Conservation (phyloP, 2,888 invertebrate species). For the Caenorhabditis doughertyi region DNA sequence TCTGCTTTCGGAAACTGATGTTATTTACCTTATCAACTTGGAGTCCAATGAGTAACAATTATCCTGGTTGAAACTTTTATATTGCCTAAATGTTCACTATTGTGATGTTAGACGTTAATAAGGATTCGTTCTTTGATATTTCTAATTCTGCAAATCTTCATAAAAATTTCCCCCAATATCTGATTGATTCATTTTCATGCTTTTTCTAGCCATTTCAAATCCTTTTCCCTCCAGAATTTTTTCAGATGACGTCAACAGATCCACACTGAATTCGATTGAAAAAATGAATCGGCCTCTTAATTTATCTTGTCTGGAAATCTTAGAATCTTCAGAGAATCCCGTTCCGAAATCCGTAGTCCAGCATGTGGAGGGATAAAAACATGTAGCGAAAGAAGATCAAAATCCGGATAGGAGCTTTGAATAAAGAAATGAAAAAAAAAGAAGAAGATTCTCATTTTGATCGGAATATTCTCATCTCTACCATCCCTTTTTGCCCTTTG, state of each 20-base stretch:
- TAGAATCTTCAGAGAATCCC: conserved; percentile 8
- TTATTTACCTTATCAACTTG: too few species aligned
- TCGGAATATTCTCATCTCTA: not conserved
- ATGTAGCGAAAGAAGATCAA: not conserved
- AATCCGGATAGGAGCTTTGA: not conserved
- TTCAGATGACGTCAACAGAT: conserved; percentile 20
- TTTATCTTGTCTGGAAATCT: conserved; percentile 33
- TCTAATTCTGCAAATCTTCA: not conserved
- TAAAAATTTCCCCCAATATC: not conserved
- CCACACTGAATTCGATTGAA: conserved; percentile 1
- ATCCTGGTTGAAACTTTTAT: too few species aligned
- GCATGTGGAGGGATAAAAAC: not conserved
- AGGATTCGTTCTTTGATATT: too few species aligned
- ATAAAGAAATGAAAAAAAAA: not conserved
- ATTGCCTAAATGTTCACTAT: too few species aligned
- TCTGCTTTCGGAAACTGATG: too few species aligned
- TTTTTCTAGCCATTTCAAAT: not conserved
- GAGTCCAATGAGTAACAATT: too few species aligned
- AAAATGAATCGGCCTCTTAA: conserved; percentile 14
- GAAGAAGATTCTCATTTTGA: conserved; percentile 11
- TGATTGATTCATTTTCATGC: not conserved
- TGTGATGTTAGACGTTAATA: too few species aligned
- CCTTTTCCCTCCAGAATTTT: conserved; percentile 6
- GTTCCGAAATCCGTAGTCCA: conserved; percentile 7
- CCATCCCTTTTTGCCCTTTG: conserved; percentile 25